Base-by-base conservation (phyloP, 2,797 vertebrate species). In the Australoheros facetus region DNA sequence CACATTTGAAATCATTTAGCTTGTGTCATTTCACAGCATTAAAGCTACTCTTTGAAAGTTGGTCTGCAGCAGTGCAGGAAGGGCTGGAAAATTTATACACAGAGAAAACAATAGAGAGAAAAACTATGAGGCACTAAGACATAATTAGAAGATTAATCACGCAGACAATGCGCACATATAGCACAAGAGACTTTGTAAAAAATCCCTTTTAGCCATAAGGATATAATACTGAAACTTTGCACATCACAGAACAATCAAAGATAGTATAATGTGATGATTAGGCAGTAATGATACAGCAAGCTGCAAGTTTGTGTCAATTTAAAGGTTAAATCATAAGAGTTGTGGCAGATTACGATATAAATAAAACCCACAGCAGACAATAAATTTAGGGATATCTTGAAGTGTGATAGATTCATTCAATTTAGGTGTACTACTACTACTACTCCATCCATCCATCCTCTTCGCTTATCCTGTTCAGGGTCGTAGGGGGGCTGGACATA, bases 1-100 rank as follows among this genome's bases (percentile, higher is more conserved):
- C 56, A 73, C 77, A 82, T 85, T 84, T 80, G 53, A 79, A 79
- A 83, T 82, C 21, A 71, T 82, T 87, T 71, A 75, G 73, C 48
- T 78, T 71, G 26, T 72, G 81, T 79, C 72, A 64, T 80, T 85
- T 87, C n/a, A 60, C 42, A 73, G 55, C 48, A 56, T 84, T 79
- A 87, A 77, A 84, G 75, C 69, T 4, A 26, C 55, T 39, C 72
- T 80, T 80, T 84, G 58, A 81, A 80, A 56, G 42, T 72, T 55
- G 45, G 73, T 71, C 48, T 71, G 56, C 66, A 39, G 39, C 2
- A 7, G 42, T 26, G 82, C 16, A 34, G 55, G 28, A 74, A 74
- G 39, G 34, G 58, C 71, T 78, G 66, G 80, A 62, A 84, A 83
- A 84, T 78, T 2, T 57, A 76, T 82, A 83, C 59, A 34, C 72